Evolutionary conservation across 1,140 invertebrate species (phyloP), one percentile per base, ranked within the genome.

Genomic region (Atta colombica): DNA sequence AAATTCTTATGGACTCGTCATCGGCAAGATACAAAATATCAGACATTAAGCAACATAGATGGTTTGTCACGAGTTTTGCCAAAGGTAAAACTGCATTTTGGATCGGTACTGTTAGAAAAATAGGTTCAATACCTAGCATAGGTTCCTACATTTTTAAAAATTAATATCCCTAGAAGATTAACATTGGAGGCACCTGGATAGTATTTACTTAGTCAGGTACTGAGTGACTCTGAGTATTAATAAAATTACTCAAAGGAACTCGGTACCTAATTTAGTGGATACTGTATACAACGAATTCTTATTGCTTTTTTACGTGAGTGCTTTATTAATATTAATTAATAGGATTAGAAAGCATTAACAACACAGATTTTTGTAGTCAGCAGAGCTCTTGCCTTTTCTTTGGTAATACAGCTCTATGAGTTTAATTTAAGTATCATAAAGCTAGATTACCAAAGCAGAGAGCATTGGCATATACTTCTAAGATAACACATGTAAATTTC

Each of bases 181-280:
- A 18, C 21, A n/a, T 25, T 31, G 31, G 25, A 58, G 28, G 28
- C 21, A 5, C 35, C 1, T 31, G 16, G 39, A 51, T 88, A 77
- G 88, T 90, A 72, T 88, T 92, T 93, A 91, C 96, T 94, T 95
- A 94, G 94, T 96, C 97, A 97, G 97, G 97, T 97, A 97, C 97
- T 97, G 96, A 97, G 97, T 97, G 97, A 97, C 97, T 97, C 97
- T 97, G 97, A 97, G 97, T 96, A 94, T 91, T 78, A 84, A 87
- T 93, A 84, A 82, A 93, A 91, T 94, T 87, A 93, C 95, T 96
- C 96, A 95, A 96, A 93, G 95, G 92, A 92, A 93, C 95, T 96
- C 92, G 90, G 96, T 96, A 94, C 94, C 96, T 96, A 92, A 91
- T 91, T 90, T 77, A 91, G 93, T 90, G 87, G 85, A 86, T 91